Percentiles rank a stretch among this genome's conserved stretches.
Conservation (phyloP, 1,140 invertebrate species). For the Formica selysi region DNA sequence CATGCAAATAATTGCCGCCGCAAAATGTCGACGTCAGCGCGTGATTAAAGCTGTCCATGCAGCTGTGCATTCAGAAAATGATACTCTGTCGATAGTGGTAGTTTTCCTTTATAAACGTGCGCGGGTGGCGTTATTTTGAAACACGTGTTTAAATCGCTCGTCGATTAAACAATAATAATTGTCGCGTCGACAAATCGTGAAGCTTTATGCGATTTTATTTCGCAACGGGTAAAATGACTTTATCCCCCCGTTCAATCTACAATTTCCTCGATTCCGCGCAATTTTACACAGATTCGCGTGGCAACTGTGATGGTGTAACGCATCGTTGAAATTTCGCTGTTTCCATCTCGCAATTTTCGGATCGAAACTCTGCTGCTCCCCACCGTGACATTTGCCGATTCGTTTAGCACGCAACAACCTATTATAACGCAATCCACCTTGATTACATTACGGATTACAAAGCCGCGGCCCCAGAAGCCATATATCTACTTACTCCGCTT, state of each 20-base stretch:
- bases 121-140: background rate
- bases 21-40: background rate
- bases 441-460: slow-evolving; percentile 74
- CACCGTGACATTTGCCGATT: slow-evolving; percentile 34
- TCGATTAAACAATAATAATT: slow-evolving; percentile 1
- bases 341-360: slow-evolving; percentile 11
- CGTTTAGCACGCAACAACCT: slow-evolving; percentile 45
- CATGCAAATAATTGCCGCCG: background rate
- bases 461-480: slow-evolving; percentile 60
- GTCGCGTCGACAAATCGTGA: background rate
- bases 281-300: background rate
- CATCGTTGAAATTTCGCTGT: background rate
- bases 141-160: background rate
- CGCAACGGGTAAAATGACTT: slow-evolving; percentile 2
- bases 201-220: background rate
- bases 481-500: slow-evolving; percentile 30
- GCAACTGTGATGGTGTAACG: background rate
- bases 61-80: background rate
- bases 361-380: background rate
- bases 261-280: background rate
- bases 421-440: slow-evolving; percentile 57
- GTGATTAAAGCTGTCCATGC: background rate
- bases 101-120: background rate
- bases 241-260: background rate
- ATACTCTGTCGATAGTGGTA: background rate